A percentile compares a stretch with the other conserved stretches of the same genome.
These are phyloP conservation scores for Drosophila macrothrix DNA, from an alignment of 2,888 invertebrate genomes.

Conservation along the genomic window DNA sequence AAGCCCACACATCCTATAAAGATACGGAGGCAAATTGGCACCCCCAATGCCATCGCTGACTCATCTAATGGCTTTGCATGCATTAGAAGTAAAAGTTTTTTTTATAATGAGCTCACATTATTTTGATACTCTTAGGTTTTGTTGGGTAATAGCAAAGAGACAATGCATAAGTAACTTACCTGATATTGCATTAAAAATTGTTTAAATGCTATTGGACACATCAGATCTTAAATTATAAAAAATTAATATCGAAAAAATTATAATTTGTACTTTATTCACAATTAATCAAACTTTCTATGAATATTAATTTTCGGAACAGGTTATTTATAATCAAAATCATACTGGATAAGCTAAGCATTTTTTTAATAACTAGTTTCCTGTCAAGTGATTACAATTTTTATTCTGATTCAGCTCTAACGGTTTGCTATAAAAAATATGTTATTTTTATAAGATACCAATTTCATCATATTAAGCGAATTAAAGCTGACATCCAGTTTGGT, in stretches of 20 bases:
- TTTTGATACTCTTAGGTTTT: constrained; percentile 46
- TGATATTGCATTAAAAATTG: not conserved
- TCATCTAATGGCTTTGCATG: constrained; percentile 71
- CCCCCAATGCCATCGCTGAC: constrained; percentile 51
- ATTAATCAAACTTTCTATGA: not conserved
- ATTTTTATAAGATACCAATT: not conserved
- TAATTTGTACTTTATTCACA: not conserved
- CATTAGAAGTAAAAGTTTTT: constrained; percentile 64
- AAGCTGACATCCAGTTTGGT: constrained; percentile 27
- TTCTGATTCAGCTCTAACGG: not conserved
- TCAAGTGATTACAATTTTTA: not conserved
- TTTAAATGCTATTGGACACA: not conserved
- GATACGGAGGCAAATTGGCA: constrained; percentile 10
- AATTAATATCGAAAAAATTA: not conserved
- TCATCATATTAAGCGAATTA: constrained; percentile 26
- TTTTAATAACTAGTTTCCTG: not conserved
- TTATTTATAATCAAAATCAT: not conserved
- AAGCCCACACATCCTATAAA: not conserved
- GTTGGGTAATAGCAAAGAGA: not conserved
- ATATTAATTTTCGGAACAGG: not conserved
- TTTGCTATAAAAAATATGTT: not conserved
- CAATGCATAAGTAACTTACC: not conserved
- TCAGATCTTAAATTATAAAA: not conserved
- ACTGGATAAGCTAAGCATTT: not conserved
- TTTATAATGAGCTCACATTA: constrained; percentile 61